These are phyloP conservation scores for Enteromius argenteus DNA, from an alignment of 2,797 vertebrate species.

Conservation along the genomic window DNA sequence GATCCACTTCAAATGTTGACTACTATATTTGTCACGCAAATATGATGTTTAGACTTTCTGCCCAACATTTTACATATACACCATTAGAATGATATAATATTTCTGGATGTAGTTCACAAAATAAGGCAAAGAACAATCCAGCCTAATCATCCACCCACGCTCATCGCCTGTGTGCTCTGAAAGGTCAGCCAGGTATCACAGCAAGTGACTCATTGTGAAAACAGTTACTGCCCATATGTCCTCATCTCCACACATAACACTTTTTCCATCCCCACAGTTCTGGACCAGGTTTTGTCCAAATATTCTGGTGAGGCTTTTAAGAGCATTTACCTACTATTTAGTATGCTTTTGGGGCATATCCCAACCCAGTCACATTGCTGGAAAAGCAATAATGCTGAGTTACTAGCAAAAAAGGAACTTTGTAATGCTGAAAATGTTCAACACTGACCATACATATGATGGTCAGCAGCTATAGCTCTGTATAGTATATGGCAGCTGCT, in stretches of 20 bases:
- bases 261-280: constrained; percentile 3
- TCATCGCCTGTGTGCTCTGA: constrained; percentile 21
- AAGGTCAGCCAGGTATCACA: constrained; percentile 56
- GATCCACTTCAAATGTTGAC: too few relatives aligned
- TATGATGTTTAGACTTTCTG: neutral
- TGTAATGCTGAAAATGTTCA: constrained; percentile 12
- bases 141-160: constrained; percentile 2
- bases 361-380: neutral
- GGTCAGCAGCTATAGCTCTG: neutral
- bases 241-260: constrained; percentile 23
- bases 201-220: constrained; percentile 39
- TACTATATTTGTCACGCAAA: neutral
- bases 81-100: neutral
- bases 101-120: neutral
- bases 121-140: constrained; percentile 7
- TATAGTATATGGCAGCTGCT: constrained; percentile 13
- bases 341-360: neutral
- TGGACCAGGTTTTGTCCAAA: constrained; percentile 9
- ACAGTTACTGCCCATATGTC: constrained; percentile 41
- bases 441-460: neutral
- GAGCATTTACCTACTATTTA: constrained; percentile 2
- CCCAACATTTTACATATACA: neutral
- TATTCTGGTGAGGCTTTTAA: neutral
- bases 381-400: neutral
- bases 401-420: neutral